A percentile compares a stretch with the other conserved stretches of the same genome.
These are phyloP conservation scores for Melanostoma scalare DNA, from an alignment of 2,888 invertebrate genomes.

Conservation along the genomic window DNA sequence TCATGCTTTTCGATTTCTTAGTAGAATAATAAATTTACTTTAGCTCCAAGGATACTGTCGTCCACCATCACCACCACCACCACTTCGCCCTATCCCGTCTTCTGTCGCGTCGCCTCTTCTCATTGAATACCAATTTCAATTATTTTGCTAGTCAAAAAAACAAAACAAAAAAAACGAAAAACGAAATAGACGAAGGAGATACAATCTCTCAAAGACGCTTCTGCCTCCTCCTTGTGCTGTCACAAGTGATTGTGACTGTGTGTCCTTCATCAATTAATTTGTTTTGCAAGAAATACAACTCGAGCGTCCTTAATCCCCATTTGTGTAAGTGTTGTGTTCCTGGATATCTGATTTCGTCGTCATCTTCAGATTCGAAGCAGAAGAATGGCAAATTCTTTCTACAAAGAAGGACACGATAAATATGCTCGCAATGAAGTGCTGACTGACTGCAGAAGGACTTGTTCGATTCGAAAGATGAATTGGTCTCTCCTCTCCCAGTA, in stretches of 20 bases:
- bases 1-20: slow-evolving; percentile 67
- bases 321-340: slow-evolving; percentile 73
- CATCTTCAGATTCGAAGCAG: slow-evolving; percentile 33
- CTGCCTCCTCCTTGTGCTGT: slow-evolving; percentile 42
- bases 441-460: slow-evolving; percentile 70
- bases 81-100: slow-evolving; percentile 6
- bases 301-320: slow-evolving; percentile 75
- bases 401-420: slow-evolving; percentile 65
- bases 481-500: slow-evolving; percentile 22
- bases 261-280: slow-evolving; percentile 75
- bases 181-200: slow-evolving; percentile 42
- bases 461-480: slow-evolving; percentile 65
- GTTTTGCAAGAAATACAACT: slow-evolving; percentile 74
- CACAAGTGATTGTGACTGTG: slow-evolving; percentile 72
- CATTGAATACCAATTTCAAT: slow-evolving; percentile 73
- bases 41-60: slow-evolving; percentile 59
- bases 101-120: slow-evolving; percentile 40
- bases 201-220: slow-evolving; percentile 44
- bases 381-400: slow-evolving; percentile 59
- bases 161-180: too few relatives aligned
- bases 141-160: slow-evolving; percentile 64
- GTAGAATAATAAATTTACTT: slow-evolving; percentile 73
- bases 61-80: neutral
- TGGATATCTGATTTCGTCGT: slow-evolving; percentile 71
- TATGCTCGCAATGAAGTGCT: slow-evolving; percentile 70